Evolutionary conservation across 2,113 vertebrate genomes (phyloP).

Genomic region (Nanorana parkeri): DNA sequence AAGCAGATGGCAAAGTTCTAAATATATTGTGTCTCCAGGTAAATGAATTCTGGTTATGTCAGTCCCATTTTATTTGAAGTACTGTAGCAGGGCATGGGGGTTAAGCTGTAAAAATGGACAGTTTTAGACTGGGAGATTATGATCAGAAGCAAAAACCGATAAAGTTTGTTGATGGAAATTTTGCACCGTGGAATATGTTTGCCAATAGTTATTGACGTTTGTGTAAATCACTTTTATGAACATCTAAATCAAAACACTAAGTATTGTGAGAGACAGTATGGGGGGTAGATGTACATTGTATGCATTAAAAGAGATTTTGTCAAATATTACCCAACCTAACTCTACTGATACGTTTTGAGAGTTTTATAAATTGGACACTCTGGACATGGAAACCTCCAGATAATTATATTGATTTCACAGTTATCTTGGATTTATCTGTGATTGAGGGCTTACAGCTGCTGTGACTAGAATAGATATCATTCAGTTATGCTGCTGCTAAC

Average conservation of each 20-base stretch:
- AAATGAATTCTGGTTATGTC: constrained; percentile 41
- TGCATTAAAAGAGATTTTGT: constrained; percentile 30
- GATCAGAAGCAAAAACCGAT: constrained; percentile 37
- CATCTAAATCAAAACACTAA: constrained; percentile 38
- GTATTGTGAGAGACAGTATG: neutral
- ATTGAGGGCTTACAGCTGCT: constrained; percentile 53
- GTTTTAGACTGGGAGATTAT: constrained; percentile 39
- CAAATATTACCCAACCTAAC: constrained; percentile 45
- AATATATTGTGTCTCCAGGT: constrained; percentile 22
- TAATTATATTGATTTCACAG: constrained; percentile 57
- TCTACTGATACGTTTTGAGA: constrained; percentile 49
- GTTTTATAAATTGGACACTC: constrained; percentile 54
- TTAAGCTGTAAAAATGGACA: constrained; percentile 47
- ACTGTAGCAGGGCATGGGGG: constrained; percentile 40
- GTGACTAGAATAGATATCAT: constrained; percentile 55
- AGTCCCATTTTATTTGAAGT: constrained; percentile 30
- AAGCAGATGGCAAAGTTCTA: neutral
- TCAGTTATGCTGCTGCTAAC: constrained; percentile 30
- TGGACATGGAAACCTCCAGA: constrained; percentile 54
- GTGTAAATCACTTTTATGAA: constrained; percentile 36
- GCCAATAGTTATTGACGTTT: constrained; percentile 40
- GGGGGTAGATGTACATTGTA: constrained; percentile 19
- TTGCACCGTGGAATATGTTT: constrained; percentile 38
- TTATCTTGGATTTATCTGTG: constrained; percentile 57
- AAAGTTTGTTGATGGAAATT: constrained; percentile 43